Evolutionary conservation across 2,888 invertebrate species (phyloP).

Genomic region (Parthenolecanium corni): DNA sequence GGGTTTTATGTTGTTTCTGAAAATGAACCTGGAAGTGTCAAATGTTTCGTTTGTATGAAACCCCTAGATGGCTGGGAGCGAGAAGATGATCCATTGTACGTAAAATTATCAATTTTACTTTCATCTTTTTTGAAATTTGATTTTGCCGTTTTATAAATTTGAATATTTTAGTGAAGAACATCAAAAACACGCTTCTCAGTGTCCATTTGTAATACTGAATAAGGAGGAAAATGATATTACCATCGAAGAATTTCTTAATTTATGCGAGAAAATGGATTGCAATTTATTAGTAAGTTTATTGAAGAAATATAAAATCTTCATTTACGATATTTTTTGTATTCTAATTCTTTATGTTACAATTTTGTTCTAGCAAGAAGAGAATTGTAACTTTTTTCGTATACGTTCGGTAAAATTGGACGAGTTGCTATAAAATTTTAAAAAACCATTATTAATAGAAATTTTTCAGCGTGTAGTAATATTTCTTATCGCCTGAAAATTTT

Average conservation of each 20-base stretch:
- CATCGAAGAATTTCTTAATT: neutral
- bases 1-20: constrained; percentile 63
- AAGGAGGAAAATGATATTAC: constrained; percentile 17
- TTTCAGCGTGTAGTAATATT: no score
- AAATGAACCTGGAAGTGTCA: constrained; percentile 55
- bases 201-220: constrained; percentile 3
- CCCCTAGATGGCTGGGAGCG: constrained; percentile 79
- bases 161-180: constrained; percentile 7
- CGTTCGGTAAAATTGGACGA: no score
- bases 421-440: no score
- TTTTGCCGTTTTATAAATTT: neutral
- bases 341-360: no score
- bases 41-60: constrained; percentile 73
- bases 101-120: neutral
- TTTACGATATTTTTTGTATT: no score
- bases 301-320: no score
- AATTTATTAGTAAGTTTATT: constrained; percentile 10
- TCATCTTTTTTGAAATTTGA: neutral
- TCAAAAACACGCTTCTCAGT: constrained; percentile 13
- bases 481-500: no score
- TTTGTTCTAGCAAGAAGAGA: no score
- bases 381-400: no score
- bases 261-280: constrained; percentile 9
- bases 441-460: no score
- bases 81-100: constrained; percentile 34